Percentiles rank a stretch among this genome's conserved stretches.
These are phyloP conservation scores for Malacosoma neustria DNA, from an alignment of 2,888 invertebrate genomes.

Conservation along the genomic window DNA sequence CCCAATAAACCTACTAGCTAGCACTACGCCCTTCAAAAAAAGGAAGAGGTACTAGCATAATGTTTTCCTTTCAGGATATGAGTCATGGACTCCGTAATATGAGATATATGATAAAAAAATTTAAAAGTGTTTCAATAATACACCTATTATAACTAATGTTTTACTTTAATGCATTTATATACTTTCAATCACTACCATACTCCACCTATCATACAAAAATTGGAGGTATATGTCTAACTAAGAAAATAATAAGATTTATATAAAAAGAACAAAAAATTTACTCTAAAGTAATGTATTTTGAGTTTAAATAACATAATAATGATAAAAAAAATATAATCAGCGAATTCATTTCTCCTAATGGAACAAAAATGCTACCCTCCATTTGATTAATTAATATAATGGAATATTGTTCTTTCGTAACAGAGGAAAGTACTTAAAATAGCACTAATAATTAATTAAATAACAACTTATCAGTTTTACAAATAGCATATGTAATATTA, in stretches of 20 bases:
- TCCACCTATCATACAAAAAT: constrained; percentile 40
- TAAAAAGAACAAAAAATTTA: constrained; percentile 4
- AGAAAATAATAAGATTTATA: constrained; percentile 29
- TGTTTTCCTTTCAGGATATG: too few relatives aligned
- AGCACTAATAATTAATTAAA: too few relatives aligned
- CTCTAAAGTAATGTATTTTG: not conserved
- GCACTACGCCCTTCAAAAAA: too few relatives aligned
- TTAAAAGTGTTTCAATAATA: constrained; percentile 1
- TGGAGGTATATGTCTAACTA: constrained; percentile 62
- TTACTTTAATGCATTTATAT: constrained; percentile 41
- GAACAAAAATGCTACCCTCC: constrained; percentile 47
- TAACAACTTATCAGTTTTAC: too few relatives aligned
- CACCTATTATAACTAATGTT: constrained; percentile 20
- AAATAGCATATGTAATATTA: too few relatives aligned
- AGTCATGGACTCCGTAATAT: too few relatives aligned
- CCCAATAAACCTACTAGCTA: too few relatives aligned
- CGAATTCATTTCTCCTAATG: not conserved
- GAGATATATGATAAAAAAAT: not conserved
- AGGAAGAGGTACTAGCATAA: too few relatives aligned
- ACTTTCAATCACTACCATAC: constrained; percentile 39
- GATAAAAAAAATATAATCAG: constrained; percentile 65
- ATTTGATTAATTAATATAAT: constrained; percentile 49
- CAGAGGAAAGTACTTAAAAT: constrained; percentile 25
- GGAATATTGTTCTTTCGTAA: constrained; percentile 62
- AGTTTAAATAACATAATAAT: constrained; percentile 30